Percentiles rank a stretch among this genome's conserved stretches.
These are phyloP conservation scores for Nothocercus julius DNA, from an alignment of 2,113 vertebrate genomes.

Conservation along the genomic window DNA sequence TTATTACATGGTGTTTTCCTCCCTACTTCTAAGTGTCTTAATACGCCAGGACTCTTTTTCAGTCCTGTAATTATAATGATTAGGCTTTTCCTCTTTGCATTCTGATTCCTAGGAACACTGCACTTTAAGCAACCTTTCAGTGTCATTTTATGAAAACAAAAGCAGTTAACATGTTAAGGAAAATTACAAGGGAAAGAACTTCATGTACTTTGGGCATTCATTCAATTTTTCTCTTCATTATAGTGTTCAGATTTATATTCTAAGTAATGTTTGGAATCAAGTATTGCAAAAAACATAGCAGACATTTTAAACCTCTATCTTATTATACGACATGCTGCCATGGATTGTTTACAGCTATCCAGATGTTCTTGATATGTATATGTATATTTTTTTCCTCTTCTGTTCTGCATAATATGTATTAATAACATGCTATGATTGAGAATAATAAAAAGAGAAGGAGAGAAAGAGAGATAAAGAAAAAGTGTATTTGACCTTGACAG, in stretches of 20 bases:
- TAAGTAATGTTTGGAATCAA: not conserved
- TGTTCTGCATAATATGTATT: not conserved
- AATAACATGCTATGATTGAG: not conserved
- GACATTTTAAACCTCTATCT: not conserved
- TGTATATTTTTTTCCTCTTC: not conserved
- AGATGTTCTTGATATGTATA: not conserved
- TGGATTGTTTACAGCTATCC: not conserved
- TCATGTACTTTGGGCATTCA: not conserved
- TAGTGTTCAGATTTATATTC: not conserved
- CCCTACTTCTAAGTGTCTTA: conserved; percentile 23
- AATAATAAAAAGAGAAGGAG: not conserved
- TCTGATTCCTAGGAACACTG: not conserved
- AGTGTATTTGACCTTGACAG: not conserved
- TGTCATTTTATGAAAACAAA: conserved; percentile 35
- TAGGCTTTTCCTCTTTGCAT: not conserved
- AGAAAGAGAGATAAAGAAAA: not conserved
- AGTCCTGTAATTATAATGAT: conserved; percentile 56
- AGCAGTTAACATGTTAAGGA: conserved; percentile 37
- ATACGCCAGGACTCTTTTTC: conserved; percentile 37
- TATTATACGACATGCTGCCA: not conserved
- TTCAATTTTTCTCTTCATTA: not conserved
- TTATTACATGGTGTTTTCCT: conserved; percentile 35
- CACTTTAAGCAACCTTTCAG: not conserved
- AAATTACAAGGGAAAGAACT: conserved; percentile 20
- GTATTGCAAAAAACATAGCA: not conserved